Percentiles rank a stretch among this genome's conserved stretches.
Evolutionary conservation across 2,113 vertebrate genomes (phyloP).

Genomic region (Sitta europaea): DNA sequence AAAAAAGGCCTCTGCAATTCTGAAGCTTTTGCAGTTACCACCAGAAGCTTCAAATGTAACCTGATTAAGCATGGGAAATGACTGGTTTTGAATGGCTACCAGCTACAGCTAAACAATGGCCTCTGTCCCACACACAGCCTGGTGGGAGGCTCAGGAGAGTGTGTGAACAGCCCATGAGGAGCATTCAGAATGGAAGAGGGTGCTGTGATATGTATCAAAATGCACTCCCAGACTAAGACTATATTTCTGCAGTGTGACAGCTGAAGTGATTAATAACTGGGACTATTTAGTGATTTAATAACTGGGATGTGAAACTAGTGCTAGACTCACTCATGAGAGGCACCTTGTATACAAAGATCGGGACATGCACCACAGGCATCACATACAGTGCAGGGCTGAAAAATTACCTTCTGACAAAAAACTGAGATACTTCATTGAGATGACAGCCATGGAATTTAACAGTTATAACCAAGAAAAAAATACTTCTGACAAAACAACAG

Average conservation of each 20-base stretch:
- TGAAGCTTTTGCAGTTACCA: not conserved
- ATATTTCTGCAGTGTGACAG: not conserved
- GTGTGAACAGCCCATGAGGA: not conserved
- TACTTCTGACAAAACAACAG: not conserved
- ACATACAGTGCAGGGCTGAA: not conserved
- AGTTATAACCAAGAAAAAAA: not conserved
- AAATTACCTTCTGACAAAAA: not conserved
- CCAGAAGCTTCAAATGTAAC: not conserved
- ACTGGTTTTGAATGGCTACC: not conserved
- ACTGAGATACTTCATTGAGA: not conserved
- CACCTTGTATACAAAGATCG: not conserved
- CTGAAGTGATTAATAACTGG: not conserved
- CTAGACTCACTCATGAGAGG: not conserved
- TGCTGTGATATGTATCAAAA: fast-evolving
- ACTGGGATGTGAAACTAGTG: not conserved
- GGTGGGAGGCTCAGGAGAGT: not conserved
- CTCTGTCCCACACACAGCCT: not conserved
- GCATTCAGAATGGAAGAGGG: not conserved
- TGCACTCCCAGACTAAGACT: not conserved
- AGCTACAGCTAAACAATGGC: not conserved
- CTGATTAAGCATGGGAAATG: not conserved
- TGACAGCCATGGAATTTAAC: not conserved
- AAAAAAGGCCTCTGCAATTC: not conserved
- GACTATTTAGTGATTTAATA: not conserved
- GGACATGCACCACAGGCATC: not conserved